Evolutionary conservation across 2,888 invertebrate species (phyloP), one percentile per base, ranked within the genome.

Genomic region (Polyommatus iphigenia): DNA sequence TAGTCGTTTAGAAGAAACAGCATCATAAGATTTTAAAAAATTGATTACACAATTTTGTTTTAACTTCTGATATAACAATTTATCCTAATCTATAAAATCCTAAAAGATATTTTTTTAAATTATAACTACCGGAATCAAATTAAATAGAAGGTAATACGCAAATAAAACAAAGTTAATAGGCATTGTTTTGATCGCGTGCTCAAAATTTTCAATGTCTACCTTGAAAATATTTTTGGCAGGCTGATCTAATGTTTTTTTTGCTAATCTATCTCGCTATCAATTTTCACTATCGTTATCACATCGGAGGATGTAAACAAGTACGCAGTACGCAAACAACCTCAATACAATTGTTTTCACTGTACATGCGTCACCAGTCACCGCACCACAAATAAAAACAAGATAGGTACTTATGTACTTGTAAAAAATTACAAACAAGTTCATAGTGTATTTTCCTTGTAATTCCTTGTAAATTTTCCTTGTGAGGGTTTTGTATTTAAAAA

Each of bases 371-470:
- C 29, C 41, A 50, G 24, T 75, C 75, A 75, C 50, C 41, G 54
- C 24, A 20, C 3, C 50, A 72, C n/a, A 76, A 78, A 76, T 50
- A 79, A 80, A 77, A 78, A 75, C 80, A 73, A 32, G 67, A 76
- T 59, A 32, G 67, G 73, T 59, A 75, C 18, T 7, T 18, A n/a
- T 71, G 72, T 36, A 72, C 72, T n/a, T n/a, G 7, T 72, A 20
- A 41, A 36, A 41, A 41, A 72, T 10, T 46, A 46, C 10, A 46
- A 46, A 46, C 46, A 46, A 46, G 10, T 46, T 3, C 10, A 46
- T 13, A 46, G 46, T 46, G 46, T 46, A 46, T 46, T 46, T 46
- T 46, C 46, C 46, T 13, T 46, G 46, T 46, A 10, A 46, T 46
- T 10, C 10, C 46, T 10, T 46, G 46, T 46, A 3, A 46, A 46